Evolutionary conservation across 2,888 invertebrate genomes (phyloP).

Genomic region (Drosophila mimica): DNA sequence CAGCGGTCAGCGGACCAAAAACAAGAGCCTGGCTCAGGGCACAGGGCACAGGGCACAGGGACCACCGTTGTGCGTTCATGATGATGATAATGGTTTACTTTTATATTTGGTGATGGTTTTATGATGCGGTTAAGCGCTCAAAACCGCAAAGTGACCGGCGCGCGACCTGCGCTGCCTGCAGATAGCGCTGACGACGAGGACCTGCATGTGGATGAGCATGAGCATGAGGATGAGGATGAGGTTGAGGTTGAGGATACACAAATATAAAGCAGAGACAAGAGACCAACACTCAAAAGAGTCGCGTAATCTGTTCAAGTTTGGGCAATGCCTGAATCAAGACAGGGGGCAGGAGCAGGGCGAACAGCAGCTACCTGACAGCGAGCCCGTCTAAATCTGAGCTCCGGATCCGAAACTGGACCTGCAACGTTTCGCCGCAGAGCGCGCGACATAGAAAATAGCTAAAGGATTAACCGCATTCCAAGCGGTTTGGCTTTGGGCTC

Average conservation of each 20-base stretch:
- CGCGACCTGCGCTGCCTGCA: slow-evolving; percentile 38
- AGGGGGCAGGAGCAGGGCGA: slow-evolving; percentile 8
- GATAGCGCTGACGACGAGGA: slow-evolving; percentile 11
- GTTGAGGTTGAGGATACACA: not conserved
- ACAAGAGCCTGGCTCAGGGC: slow-evolving; percentile 26
- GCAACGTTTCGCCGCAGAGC: slow-evolving; percentile 11
- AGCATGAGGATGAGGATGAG: not conserved
- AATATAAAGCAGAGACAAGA: slow-evolving; percentile 5
- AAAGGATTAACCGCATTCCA: slow-evolving; percentile 79
- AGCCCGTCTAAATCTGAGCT: slow-evolving; percentile 1
- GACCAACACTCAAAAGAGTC: slow-evolving; percentile 41
- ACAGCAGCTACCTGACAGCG: slow-evolving; percentile 52
- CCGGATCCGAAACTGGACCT: not conserved
- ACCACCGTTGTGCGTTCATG: slow-evolving; percentile 68
- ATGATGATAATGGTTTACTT: slow-evolving; percentile 79
- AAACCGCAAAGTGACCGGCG: slow-evolving; percentile 77
- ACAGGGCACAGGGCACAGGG: slow-evolving; percentile 18
- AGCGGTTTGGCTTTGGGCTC: slow-evolving; percentile 36
- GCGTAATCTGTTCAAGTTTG: slow-evolving; percentile 78
- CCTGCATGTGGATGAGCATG: not conserved
- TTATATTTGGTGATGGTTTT: slow-evolving; percentile 78
- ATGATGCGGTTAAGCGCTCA: slow-evolving; percentile 80
- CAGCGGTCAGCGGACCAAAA: slow-evolving; percentile 8
- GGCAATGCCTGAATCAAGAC: slow-evolving; percentile 42
- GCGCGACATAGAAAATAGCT: slow-evolving; percentile 73